phyloP scores from a whole-genome alignment of 2,113 vertebrate genomes.

The Lepisosteus osseus region DNA sequence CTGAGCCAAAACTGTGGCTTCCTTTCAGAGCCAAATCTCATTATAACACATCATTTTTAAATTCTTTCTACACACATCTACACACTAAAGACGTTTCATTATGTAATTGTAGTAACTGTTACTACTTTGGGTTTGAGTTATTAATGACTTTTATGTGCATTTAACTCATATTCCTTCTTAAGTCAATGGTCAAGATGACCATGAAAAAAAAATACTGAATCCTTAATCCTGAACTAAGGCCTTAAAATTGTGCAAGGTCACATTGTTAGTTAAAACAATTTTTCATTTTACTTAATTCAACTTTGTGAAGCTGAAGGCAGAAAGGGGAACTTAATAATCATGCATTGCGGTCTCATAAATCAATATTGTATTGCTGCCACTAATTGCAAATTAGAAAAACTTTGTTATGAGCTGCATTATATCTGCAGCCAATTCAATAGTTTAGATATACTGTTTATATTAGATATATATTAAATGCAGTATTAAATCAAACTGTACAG shows the following conservation, averaged over 20 bases:
- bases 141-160: no score
- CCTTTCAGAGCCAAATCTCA: no score
- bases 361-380: not conserved
- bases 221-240: not conserved
- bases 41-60: no score
- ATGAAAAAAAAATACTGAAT: not conserved
- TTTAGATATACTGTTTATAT: not conserved
- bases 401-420: constrained; percentile 2
- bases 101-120: no score
- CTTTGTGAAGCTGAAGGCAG: constrained; percentile 1
- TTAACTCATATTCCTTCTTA: no score
- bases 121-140: no score
- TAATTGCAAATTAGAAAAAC: constrained; percentile 1
- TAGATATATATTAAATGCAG: not conserved
- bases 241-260: constrained; percentile 5
- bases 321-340: constrained; percentile 2
- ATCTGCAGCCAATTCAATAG: constrained; percentile 8
- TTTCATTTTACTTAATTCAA: constrained; percentile 4
- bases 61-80: no score
- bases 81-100: no score
- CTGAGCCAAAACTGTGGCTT: no score
- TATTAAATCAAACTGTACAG: not conserved
- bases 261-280: not conserved
- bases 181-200: constrained; percentile 10
- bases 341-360: not conserved